phyloP scores from a whole-genome alignment of 2,113 vertebrate genomes.

The Calypte anna region DNA sequence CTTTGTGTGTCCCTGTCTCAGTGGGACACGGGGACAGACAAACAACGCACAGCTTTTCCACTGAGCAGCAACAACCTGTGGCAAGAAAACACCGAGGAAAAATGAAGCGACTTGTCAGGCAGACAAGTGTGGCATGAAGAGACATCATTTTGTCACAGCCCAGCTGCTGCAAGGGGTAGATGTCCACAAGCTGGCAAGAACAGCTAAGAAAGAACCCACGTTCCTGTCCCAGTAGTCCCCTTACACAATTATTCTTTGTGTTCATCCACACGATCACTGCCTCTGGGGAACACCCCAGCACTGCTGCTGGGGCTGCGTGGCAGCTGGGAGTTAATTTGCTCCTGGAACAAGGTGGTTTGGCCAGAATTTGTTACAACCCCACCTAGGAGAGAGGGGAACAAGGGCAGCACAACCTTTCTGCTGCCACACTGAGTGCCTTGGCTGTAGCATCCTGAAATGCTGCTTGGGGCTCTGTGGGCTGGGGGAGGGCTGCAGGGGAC shows the following conservation, averaged over 20 bases:
- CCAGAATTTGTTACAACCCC: neutral
- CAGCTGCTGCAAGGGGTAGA: neutral
- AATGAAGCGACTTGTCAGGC: neutral
- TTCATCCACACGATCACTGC: neutral
- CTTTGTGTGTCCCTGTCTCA: neutral
- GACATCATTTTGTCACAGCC: neutral
- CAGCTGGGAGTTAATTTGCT: neutral
- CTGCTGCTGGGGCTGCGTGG: neutral
- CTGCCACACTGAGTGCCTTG: neutral
- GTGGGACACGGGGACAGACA: neutral
- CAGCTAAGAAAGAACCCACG: neutral
- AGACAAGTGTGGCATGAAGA: neutral
- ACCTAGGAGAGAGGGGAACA: neutral
- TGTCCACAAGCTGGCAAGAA: neutral
- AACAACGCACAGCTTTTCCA: neutral
- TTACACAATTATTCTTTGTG: neutral
- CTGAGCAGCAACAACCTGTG: neutral
- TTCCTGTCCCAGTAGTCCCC: neutral
- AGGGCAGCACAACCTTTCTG: neutral
- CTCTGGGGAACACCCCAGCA: neutral
- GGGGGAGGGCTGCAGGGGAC: neutral
- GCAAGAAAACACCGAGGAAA: fast-evolving
- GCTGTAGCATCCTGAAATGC: fast-evolving
- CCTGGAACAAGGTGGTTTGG: neutral
- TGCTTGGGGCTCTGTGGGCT: neutral